These are phyloP conservation scores for Ditylenchus dipsaci DNA, from an alignment of 1,140 invertebrate species.

Conservation along the genomic window DNA sequence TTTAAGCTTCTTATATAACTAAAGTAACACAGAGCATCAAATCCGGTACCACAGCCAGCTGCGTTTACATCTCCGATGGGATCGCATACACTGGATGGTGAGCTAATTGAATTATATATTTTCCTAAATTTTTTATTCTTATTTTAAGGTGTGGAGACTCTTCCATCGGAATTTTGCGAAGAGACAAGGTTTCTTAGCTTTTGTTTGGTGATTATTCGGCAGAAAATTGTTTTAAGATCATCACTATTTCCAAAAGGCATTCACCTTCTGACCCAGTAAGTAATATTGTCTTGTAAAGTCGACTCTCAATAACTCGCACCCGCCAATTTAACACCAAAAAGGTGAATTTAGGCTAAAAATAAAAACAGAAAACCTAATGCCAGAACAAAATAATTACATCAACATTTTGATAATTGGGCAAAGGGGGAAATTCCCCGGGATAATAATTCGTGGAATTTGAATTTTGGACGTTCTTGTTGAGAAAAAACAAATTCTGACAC, in stretches of 20 bases:
- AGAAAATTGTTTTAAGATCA: background rate
- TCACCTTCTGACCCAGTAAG: background rate
- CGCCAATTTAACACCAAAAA: slow-evolving; percentile 7
- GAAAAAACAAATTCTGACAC: too few relatives aligned
- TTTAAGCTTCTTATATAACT: background rate
- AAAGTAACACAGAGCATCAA: slow-evolving; percentile 9
- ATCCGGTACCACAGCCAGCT: slow-evolving; percentile 21
- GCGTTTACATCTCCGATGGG: slow-evolving; percentile 9
- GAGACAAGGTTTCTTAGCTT: background rate
- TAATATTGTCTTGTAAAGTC: slow-evolving; percentile 5
- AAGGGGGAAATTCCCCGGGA: too few relatives aligned
- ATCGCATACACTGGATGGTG: slow-evolving; percentile 11
- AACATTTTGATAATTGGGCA: too few relatives aligned
- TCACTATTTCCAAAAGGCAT: background rate
- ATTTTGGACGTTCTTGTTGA: too few relatives aligned
- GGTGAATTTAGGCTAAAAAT: too few relatives aligned
- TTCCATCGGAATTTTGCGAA: slow-evolving; percentile 7
- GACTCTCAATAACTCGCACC: too few relatives aligned
- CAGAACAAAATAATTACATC: too few relatives aligned
- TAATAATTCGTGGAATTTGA: too few relatives aligned
- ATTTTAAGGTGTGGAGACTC: slow-evolving; percentile 16
- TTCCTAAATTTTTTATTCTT: too few relatives aligned
- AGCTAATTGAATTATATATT: background rate
- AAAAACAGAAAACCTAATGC: too few relatives aligned
- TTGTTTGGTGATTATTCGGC: background rate